Percentiles rank a stretch among this genome's conserved stretches.
These are phyloP conservation scores for Morone chrysops DNA, from an alignment of 2,113 vertebrate genomes.

Conservation along the genomic window DNA sequence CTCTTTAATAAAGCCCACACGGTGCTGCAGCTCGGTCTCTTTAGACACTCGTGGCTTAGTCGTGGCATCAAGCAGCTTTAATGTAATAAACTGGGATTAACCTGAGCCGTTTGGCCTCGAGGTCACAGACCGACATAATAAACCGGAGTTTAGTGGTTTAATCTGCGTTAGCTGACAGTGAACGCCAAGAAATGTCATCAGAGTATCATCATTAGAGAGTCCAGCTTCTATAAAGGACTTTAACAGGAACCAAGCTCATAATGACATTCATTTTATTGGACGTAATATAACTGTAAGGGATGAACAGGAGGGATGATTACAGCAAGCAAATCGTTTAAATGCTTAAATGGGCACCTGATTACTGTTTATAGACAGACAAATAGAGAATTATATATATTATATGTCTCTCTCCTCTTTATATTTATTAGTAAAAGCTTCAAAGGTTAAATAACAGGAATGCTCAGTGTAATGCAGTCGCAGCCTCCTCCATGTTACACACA, in stretches of 20 bases:
- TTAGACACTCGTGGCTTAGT: neutral
- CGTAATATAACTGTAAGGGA: too few species aligned
- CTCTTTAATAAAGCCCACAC: too few species aligned
- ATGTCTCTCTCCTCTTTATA: too few species aligned
- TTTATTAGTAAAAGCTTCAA: too few species aligned
- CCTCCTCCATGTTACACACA: too few species aligned
- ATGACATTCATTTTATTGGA: neutral
- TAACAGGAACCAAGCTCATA: neutral
- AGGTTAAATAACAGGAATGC: too few species aligned
- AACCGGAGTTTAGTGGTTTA: neutral
- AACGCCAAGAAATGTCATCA: neutral
- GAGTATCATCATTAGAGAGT: neutral
- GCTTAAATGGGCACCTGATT: too few species aligned
- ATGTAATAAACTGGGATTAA: constrained; percentile 18
- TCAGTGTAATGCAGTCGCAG: too few species aligned
- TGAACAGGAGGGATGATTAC: too few species aligned
- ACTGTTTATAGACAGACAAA: too few species aligned
- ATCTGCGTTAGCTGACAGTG: neutral
- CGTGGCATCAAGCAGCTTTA: neutral
- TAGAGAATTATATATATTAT: too few species aligned
- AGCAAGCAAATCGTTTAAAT: too few species aligned
- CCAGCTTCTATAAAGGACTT: neutral
- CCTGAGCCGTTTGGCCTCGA: neutral
- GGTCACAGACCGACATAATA: neutral
- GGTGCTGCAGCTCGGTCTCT: neutral